These are phyloP conservation scores for Girardinus metallicus DNA, from an alignment of 2,797 vertebrate species.

Conservation along the genomic window DNA sequence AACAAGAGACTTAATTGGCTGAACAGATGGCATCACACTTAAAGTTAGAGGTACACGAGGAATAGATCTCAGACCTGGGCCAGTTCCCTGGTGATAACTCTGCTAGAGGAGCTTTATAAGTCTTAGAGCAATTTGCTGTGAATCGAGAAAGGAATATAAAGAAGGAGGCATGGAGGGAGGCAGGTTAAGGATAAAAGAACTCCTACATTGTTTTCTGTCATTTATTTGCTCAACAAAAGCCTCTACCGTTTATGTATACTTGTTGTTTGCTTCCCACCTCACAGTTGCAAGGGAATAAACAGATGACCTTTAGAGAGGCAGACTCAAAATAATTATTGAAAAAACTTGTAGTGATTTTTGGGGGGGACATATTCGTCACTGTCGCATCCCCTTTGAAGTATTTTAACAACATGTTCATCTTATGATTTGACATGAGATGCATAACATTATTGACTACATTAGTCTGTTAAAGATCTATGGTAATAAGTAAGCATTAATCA, in stretches of 20 bases:
- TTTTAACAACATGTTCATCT: not conserved
- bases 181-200: conserved; percentile 56
- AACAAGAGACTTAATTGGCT: conserved; percentile 80
- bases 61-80: conserved; percentile 74
- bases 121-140: conserved; percentile 84
- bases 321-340: not conserved
- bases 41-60: conserved; percentile 76
- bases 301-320: conserved; percentile 14
- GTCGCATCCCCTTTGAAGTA: not conserved
- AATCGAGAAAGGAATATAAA: conserved; percentile 69
- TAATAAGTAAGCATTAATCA: not conserved
- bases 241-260: conserved; percentile 19
- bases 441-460: not conserved
- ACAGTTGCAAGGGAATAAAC: conserved; percentile 61
- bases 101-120: conserved; percentile 75
- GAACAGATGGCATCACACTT: conserved; percentile 77
- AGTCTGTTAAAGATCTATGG: conserved; percentile 4
- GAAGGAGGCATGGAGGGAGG: conserved; percentile 20
- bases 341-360: not conserved
- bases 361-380: not conserved
- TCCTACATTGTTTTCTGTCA: conserved; percentile 61
- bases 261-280: conserved; percentile 20
- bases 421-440: not conserved
- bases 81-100: conserved; percentile 79
- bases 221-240: conserved; percentile 62